Evolutionary conservation across 2,888 invertebrate genomes (phyloP).

Genomic region (Tetramorium bicarinatum): DNA sequence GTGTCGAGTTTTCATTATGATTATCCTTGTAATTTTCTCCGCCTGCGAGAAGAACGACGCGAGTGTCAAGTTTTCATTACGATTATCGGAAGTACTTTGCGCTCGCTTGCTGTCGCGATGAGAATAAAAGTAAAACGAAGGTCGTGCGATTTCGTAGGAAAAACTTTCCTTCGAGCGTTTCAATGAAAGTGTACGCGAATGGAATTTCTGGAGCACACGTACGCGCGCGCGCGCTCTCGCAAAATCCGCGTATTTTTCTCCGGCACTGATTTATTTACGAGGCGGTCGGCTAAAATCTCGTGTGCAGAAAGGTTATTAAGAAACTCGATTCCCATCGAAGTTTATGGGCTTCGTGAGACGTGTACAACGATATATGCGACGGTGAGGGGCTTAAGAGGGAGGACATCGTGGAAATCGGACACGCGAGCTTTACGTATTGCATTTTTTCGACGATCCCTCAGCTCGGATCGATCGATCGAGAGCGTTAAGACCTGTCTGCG

Average conservation of each 20-base stretch:
- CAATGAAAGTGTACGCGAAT: conserved; percentile 53
- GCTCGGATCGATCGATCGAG: conserved; percentile 36
- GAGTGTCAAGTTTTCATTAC: conserved; percentile 52
- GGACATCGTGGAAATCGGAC: conserved; percentile 45
- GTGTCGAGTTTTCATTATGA: conserved; percentile 45
- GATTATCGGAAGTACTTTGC: conserved; percentile 51
- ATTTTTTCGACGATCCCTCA: conserved; percentile 33
- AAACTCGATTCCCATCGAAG: conserved; percentile 66
- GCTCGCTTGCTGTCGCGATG: conserved; percentile 20
- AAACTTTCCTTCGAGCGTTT: conserved; percentile 45
- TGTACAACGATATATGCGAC: conserved; percentile 45
- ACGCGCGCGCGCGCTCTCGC: not conserved
- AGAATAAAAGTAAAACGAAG: conserved; percentile 50
- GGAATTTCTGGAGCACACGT: conserved; percentile 27
- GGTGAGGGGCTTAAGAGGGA: conserved; percentile 15
- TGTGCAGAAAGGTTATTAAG: conserved; percentile 64
- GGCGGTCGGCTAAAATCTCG: conserved; percentile 49
- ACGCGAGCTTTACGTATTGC: conserved; percentile 52
- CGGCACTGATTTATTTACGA: conserved; percentile 56
- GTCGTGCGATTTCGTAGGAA: conserved; percentile 45
- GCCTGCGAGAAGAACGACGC: conserved; percentile 21
- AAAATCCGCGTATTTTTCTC: conserved; percentile 34
- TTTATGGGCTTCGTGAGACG: conserved; percentile 65
- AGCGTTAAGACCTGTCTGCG: conserved; percentile 1
- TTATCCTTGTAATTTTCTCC: conserved; percentile 39